Evolutionary conservation across 2,888 invertebrate species (phyloP).

Genomic region (Pseudanteris insignis): DNA sequence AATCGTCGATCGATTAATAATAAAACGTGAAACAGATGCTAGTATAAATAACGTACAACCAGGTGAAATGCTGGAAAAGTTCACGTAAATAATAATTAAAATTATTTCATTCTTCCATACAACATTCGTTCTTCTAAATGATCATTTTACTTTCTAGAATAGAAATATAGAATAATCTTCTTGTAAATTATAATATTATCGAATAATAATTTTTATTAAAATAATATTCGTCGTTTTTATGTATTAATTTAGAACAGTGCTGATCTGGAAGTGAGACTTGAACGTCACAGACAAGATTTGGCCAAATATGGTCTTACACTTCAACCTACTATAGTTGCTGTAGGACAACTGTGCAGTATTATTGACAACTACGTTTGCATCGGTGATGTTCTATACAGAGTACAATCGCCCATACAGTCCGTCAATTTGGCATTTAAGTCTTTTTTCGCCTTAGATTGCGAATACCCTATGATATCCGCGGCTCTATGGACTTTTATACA

Average conservation of each 20-base stretch:
- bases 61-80: no score
- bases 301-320: constrained; percentile 4
- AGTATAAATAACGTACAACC: no score
- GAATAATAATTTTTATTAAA: no score
- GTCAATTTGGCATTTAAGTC: constrained; percentile 10
- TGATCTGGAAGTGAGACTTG: constrained; percentile 4
- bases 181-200: no score
- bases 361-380: constrained; percentile 7
- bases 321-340: constrained; percentile 13
- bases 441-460: constrained; percentile 13
- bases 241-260: constrained; percentile 3
- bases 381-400: constrained; percentile 2
- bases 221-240: no score
- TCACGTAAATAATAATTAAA: no score
- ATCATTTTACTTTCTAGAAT: no score
- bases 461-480: constrained; percentile 5
- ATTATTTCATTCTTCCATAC: no score
- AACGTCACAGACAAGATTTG: constrained; percentile 2
- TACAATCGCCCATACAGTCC: constrained; percentile 3
- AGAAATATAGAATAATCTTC: no score
- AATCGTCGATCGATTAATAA: no score
- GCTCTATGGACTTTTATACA: constrained; percentile 12
- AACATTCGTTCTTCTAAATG: no score
- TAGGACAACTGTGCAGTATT: constrained; percentile 11
- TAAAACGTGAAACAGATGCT: no score